Percentiles rank a stretch among this genome's conserved stretches.
Conservation (phyloP, 64 coral and sea anemone species). For the Actinia equina region DNA sequence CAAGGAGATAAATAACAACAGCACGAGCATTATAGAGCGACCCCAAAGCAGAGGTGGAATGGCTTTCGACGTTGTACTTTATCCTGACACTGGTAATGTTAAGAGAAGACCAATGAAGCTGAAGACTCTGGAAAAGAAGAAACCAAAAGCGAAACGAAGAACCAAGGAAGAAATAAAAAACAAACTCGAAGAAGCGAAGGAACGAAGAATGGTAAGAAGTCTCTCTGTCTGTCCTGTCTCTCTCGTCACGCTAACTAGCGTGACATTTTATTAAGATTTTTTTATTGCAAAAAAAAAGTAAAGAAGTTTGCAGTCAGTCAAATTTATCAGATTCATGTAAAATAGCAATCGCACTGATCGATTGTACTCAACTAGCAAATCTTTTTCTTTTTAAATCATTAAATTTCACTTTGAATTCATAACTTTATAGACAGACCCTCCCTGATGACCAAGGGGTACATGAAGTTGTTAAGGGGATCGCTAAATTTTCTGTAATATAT, state of each 20-base stretch:
- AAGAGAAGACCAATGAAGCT: constrained; percentile 83
- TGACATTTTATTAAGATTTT: too few relatives aligned
- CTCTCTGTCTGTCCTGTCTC: neutral
- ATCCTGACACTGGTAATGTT: constrained; percentile 92
- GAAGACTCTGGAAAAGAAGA: constrained; percentile 75
- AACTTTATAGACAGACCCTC: too few relatives aligned
- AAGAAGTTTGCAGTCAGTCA: too few relatives aligned
- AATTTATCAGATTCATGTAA: too few relatives aligned
- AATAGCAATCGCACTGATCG: too few relatives aligned
- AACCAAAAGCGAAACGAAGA: constrained; percentile 54
- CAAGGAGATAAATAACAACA: constrained; percentile 61
- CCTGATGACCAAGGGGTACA: too few relatives aligned
- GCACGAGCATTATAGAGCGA: constrained; percentile 62
- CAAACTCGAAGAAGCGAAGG: constrained; percentile 68
- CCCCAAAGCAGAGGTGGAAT: constrained; percentile 82
- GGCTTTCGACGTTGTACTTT: constrained; percentile 77
- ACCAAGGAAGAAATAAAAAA: constrained; percentile 91
- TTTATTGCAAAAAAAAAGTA: too few relatives aligned
- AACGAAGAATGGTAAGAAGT: constrained; percentile 67
- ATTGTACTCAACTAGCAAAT: too few relatives aligned
- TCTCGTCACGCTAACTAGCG: neutral
- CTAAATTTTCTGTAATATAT: too few relatives aligned
- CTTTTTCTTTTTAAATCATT: too few relatives aligned
- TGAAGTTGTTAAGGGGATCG: too few relatives aligned
- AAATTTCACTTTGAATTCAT: too few relatives aligned